phyloP scores from a whole-genome alignment of 2,797 vertebrate species.

The Scolopax rusticola region DNA sequence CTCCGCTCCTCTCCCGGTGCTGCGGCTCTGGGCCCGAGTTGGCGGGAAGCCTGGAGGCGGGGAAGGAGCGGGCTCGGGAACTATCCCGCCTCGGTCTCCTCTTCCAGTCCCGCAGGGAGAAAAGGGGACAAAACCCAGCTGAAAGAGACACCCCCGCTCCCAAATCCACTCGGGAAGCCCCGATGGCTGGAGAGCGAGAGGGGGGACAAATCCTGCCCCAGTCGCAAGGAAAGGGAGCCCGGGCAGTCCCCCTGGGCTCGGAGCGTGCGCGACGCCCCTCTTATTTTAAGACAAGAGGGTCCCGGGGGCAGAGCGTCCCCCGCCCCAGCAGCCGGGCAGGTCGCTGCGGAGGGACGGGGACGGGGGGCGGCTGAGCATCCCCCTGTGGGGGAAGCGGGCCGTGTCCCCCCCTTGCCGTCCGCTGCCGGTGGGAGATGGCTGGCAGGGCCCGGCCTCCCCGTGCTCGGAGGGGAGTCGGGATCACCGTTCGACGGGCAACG shows the following conservation, averaged over 20 bases:
- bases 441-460: rapidly evolving
- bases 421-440: rapidly evolving
- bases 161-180: rapidly evolving
- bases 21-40: neutral
- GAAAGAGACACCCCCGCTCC: rapidly evolving
- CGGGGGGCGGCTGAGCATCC: neutral
- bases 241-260: neutral
- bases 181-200: rapidly evolving
- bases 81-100: neutral
- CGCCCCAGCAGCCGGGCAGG: neutral
- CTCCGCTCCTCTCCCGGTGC: neutral
- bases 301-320: rapidly evolving
- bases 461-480: neutral
- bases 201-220: neutral
- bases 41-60: rapidly evolving
- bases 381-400: rapidly evolving
- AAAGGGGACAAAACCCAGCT: rapidly evolving
- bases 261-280: neutral
- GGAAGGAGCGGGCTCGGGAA: neutral
- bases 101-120: neutral
- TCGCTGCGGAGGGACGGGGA: neutral
- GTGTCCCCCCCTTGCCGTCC: neutral
- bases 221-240: neutral
- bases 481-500: neutral
- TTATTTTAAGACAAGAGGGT: neutral